phyloP scores from a whole-genome alignment of 2,797 vertebrate species.

The Cossypha heuglini region DNA sequence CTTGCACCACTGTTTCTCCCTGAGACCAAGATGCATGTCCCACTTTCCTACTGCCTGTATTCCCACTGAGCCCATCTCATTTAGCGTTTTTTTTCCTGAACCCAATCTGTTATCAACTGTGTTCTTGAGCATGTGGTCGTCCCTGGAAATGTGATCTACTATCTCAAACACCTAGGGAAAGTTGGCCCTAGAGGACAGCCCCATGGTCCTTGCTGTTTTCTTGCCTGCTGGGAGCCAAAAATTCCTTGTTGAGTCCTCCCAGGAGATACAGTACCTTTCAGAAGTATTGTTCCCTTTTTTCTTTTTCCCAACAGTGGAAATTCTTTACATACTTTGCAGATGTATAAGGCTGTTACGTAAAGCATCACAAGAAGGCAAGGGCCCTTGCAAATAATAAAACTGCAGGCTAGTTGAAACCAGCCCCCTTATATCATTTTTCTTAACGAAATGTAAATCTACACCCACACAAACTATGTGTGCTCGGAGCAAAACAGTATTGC shows the following conservation, averaged over 20 bases:
- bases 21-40: background rate
- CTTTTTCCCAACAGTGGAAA: slow-evolving; percentile 18
- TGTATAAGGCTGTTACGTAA: slow-evolving; percentile 60
- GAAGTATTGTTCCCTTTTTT: background rate
- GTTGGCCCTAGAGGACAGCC: background rate
- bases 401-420: slow-evolving; percentile 64
- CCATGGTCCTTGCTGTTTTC: background rate
- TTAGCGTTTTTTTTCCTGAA: background rate
- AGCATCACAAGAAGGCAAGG: slow-evolving; percentile 34
- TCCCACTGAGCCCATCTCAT: background rate
- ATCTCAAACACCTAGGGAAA: background rate
- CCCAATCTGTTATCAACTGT: background rate
- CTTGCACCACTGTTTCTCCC: background rate
- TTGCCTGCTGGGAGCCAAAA: background rate
- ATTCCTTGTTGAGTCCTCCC: background rate
- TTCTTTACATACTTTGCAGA: slow-evolving; percentile 52
- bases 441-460: slow-evolving; percentile 63
- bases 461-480: slow-evolving; percentile 55
- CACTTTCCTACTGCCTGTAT: background rate
- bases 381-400: slow-evolving; percentile 58
- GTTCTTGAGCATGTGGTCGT: background rate
- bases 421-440: slow-evolving; percentile 49
- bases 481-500: slow-evolving; percentile 42
- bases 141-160: background rate
- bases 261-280: background rate